phyloP scores from a whole-genome alignment of 2,113 vertebrate genomes.

The Oreotrochilus melanogaster region DNA sequence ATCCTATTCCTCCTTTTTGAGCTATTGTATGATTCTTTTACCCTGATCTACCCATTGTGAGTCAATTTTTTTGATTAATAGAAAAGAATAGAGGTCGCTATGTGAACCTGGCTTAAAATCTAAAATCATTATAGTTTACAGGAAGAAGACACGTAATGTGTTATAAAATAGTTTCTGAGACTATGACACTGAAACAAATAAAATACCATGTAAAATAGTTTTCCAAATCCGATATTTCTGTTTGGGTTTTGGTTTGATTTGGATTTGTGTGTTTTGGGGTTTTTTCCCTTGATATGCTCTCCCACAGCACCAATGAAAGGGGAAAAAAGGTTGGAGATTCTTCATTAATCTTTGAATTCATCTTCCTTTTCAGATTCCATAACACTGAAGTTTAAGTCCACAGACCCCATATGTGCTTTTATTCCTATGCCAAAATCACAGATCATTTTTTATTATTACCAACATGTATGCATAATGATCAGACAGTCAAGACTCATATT shows the following conservation, averaged over 20 bases:
- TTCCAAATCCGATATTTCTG: background rate
- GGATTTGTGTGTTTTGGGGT: background rate
- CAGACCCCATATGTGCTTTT: background rate
- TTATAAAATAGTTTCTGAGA: slow-evolving; percentile 46
- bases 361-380: background rate
- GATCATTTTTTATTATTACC: slow-evolving; percentile 15
- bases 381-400: background rate
- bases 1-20: slow-evolving; percentile 9
- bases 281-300: background rate
- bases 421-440: background rate
- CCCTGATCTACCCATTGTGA: slow-evolving; percentile 25
- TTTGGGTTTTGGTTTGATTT: background rate
- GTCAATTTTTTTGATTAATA: slow-evolving; percentile 47
- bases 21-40: slow-evolving; percentile 49
- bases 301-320: background rate
- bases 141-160: slow-evolving; percentile 21
- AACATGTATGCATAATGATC: background rate
- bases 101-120: slow-evolving; percentile 52
- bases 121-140: slow-evolving; percentile 36
- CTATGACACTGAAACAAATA: background rate
- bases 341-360: background rate
- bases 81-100: slow-evolving; percentile 11
- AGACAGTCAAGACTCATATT: background rate
- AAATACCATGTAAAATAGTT: background rate
- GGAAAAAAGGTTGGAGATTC: background rate